Conservation (phyloP, 2,888 invertebrate genomes). For the Brachypterus glaber region DNA sequence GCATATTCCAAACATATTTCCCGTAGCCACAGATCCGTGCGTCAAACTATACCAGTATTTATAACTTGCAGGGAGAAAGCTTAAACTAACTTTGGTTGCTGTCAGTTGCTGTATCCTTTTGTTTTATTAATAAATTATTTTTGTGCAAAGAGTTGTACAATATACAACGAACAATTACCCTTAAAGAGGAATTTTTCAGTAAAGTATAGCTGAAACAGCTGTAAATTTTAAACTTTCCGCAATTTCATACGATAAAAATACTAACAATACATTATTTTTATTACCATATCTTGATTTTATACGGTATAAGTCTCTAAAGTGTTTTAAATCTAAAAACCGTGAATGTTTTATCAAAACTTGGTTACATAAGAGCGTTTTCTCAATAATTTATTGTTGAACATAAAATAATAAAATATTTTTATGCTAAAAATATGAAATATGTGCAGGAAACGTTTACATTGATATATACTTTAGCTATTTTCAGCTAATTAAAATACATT, state of each 20-base stretch:
- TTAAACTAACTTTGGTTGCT: no score
- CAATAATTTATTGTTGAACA: slow-evolving; percentile 28
- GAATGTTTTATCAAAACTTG: slow-evolving; percentile 31
- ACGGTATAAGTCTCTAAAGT: slow-evolving; percentile 27
- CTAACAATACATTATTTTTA: slow-evolving; percentile 30
- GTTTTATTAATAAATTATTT: no score
- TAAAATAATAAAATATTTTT: slow-evolving; percentile 33
- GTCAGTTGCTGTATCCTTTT: no score
- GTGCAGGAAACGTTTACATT: slow-evolving; percentile 26
- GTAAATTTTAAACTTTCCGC: slow-evolving; percentile 2
- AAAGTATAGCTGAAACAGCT: not conserved
- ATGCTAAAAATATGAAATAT: slow-evolving; percentile 29
- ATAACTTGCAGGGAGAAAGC: no score
- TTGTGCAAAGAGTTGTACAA: no score
- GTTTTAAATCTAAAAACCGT: slow-evolving; percentile 30
- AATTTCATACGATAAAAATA: slow-evolving; percentile 18
- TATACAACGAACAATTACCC: no score
- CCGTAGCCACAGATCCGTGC: no score
- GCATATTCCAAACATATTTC: no score
- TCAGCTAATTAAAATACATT: no score
- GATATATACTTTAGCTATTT: no score
- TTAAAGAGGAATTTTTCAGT: no score
- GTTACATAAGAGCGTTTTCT: slow-evolving; percentile 29
- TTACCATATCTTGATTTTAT: slow-evolving; percentile 26
- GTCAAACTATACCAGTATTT: no score